A percentile compares a stretch with the other conserved stretches of the same genome.
These are phyloP conservation scores for Anoplolepis gracilipes DNA, from an alignment of 1,140 invertebrate species.

Conservation along the genomic window DNA sequence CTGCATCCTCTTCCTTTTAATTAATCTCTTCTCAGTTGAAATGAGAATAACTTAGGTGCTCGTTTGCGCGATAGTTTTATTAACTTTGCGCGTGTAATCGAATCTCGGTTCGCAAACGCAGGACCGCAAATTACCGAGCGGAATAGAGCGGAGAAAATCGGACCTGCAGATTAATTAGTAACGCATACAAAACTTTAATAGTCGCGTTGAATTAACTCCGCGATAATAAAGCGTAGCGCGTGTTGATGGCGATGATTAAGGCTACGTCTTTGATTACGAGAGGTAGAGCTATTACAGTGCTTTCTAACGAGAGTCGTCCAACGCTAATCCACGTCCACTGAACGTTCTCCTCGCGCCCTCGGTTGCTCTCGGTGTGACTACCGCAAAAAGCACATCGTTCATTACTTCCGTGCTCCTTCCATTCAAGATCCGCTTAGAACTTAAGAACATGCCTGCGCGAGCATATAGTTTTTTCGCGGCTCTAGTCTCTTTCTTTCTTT, in stretches of 20 bases:
- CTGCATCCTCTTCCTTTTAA: too few relatives aligned
- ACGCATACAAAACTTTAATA: slow-evolving; percentile 3
- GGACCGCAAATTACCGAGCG: not conserved
- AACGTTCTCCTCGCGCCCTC: not conserved
- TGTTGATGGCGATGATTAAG: slow-evolving; percentile 36
- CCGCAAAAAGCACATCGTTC: slow-evolving; percentile 40
- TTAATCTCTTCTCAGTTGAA: too few relatives aligned
- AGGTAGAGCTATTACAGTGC: slow-evolving; percentile 22
- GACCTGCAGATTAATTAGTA: slow-evolving; percentile 17
- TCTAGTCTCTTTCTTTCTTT: not conserved
- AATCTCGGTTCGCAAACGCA: not conserved
- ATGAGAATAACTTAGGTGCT: not conserved
- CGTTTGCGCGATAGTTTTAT: not conserved
- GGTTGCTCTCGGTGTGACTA: slow-evolving; percentile 3
- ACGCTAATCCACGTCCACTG: slow-evolving; percentile 24
- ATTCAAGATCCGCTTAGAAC: slow-evolving; percentile 24
- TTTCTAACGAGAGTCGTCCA: slow-evolving; percentile 42
- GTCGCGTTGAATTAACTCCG: not conserved
- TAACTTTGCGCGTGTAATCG: not conserved
- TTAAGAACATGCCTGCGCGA: slow-evolving; percentile 17
- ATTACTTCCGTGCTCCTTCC: slow-evolving; percentile 51
- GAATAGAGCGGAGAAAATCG: not conserved
- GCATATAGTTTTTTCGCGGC: slow-evolving; percentile 3
- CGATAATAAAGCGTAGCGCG: slow-evolving; percentile 9
- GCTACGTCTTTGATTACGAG: slow-evolving; percentile 22